Conservation (phyloP, 2,113 vertebrate genomes). For the Mirza zaza region DNA sequence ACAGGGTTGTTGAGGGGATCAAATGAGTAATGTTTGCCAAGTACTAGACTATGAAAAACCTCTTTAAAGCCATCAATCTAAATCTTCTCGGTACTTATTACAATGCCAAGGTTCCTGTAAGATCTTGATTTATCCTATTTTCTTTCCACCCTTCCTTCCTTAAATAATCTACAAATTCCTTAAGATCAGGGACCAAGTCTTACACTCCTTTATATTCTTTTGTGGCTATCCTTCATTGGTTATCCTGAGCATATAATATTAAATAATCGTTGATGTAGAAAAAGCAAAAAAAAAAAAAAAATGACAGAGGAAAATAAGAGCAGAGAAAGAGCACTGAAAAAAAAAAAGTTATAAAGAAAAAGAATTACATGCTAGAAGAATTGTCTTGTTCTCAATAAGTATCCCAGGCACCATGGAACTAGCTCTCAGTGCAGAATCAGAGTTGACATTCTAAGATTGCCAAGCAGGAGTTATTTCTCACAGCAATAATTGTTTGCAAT, state of each 20-base stretch:
- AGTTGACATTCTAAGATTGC: background rate
- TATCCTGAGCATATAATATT: background rate
- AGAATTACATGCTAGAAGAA: background rate
- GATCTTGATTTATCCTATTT: background rate
- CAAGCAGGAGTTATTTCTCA: background rate
- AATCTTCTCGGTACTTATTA: background rate
- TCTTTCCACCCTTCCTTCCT: background rate
- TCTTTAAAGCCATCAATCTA: background rate
- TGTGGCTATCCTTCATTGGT: background rate
- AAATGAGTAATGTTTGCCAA: constrained; percentile 13
- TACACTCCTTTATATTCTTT: background rate
- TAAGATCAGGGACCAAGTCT: background rate
- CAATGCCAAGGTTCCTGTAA: background rate
- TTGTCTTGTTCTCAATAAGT: background rate
- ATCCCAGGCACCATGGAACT: background rate
- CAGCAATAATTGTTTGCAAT: background rate
- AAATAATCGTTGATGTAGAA: background rate
- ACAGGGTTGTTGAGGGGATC: background rate
- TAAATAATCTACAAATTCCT: background rate
- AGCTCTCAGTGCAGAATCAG: background rate
- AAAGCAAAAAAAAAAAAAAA: background rate
- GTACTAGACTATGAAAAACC: background rate
- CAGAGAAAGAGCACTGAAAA: background rate
- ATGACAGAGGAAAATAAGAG: background rate
- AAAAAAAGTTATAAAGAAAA: background rate